Percentiles rank a stretch among this genome's conserved stretches.
Evolutionary conservation across 2,888 invertebrate genomes (phyloP).

Genomic region (Caprella mutica): DNA sequence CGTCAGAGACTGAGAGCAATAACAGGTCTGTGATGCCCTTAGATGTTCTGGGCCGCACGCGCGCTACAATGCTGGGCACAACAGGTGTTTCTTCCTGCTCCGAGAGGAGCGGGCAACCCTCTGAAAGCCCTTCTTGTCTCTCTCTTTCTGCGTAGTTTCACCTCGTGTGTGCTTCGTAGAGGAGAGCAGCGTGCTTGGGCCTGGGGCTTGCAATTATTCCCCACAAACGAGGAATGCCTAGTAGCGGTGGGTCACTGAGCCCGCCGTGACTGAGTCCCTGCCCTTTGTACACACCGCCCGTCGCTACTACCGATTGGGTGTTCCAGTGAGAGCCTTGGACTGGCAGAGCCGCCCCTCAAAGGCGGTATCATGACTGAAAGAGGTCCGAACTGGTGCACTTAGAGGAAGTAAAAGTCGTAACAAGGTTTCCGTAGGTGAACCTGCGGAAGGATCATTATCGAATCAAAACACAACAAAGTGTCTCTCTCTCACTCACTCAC

Average conservation of each 20-base stretch:
- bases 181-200: slow-evolving; percentile 55
- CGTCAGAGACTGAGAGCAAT: slow-evolving; percentile 5
- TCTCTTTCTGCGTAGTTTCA: not conserved
- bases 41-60: slow-evolving; percentile 1
- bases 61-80: slow-evolving; percentile 5
- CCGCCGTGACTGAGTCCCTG: slow-evolving; percentile 40
- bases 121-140: slow-evolving; percentile 37
- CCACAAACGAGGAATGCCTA: slow-evolving; percentile 54
- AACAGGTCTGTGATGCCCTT: slow-evolving; percentile 42
- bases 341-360: not conserved
- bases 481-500: not conserved
- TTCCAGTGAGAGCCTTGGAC: slow-evolving; percentile 35
- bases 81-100: slow-evolving; percentile 34
- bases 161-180: too few relatives aligned
- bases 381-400: slow-evolving; percentile 37
- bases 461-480: too few relatives aligned
- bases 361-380: slow-evolving; percentile 1
- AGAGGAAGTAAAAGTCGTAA: slow-evolving; percentile 42
- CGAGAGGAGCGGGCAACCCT: slow-evolving; percentile 7
- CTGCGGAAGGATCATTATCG: slow-evolving; percentile 45
- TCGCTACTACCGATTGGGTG: slow-evolving; percentile 9
- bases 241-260: slow-evolving; percentile 56
- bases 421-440: slow-evolving; percentile 46
- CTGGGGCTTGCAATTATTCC: slow-evolving; percentile 52
- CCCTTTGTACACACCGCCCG: slow-evolving; percentile 17